phyloP scores from a whole-genome alignment of 1,140 invertebrate species.

The Nebria ingens region DNA sequence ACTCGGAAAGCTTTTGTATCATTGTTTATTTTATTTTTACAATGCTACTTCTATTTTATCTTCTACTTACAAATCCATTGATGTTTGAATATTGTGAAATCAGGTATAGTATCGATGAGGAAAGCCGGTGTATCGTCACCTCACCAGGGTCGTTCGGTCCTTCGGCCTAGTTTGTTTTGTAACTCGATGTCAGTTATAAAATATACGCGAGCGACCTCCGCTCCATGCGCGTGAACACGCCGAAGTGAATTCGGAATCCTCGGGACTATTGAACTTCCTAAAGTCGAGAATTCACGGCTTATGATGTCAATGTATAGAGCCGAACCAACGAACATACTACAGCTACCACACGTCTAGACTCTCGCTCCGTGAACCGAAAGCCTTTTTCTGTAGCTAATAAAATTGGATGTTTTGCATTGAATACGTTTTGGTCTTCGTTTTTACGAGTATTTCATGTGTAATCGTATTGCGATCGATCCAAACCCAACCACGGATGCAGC shows the following conservation, averaged over 20 bases:
- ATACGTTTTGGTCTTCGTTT: background rate
- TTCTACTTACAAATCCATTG: too few species aligned
- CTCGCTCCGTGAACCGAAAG: background rate
- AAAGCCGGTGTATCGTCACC: too few species aligned
- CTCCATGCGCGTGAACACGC: background rate
- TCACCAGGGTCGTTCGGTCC: too few species aligned
- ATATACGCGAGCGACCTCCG: background rate
- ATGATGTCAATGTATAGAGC: background rate
- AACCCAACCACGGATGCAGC: too few species aligned
- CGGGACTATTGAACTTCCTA: background rate
- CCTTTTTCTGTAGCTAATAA: background rate
- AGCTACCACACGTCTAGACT: background rate
- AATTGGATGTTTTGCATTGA: background rate
- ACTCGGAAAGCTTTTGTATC: too few species aligned
- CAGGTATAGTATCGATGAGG: too few species aligned
- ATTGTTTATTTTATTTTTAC: too few species aligned
- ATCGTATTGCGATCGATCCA: background rate
- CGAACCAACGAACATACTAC: background rate
- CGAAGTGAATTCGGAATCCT: background rate
- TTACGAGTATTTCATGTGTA: background rate
- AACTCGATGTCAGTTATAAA: background rate
- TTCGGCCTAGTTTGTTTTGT: too few species aligned
- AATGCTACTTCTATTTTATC: too few species aligned
- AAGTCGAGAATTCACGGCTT: background rate
- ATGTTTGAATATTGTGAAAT: too few species aligned